A percentile compares a stretch with the other conserved stretches of the same genome.
phyloP scores from a whole-genome alignment of 2,797 vertebrate species.

The Hemibagrus guttatus region DNA sequence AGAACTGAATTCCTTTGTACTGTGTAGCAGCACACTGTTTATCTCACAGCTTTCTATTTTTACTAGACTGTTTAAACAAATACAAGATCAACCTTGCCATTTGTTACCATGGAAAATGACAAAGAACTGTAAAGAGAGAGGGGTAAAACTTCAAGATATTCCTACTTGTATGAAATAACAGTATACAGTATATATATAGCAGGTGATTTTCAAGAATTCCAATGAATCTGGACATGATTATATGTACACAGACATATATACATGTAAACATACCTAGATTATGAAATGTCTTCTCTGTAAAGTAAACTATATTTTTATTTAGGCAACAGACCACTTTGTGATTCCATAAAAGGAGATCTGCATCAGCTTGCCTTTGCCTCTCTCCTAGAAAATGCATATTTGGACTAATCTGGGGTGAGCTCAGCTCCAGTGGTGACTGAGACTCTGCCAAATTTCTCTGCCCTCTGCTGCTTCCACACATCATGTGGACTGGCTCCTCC shows the following conservation, averaged over 20 bases:
- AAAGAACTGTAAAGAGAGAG: conserved; percentile 1
- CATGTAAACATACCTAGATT: neutral
- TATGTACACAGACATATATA: too few relatives aligned
- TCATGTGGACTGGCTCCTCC: conserved; percentile 48
- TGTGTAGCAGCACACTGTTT: neutral
- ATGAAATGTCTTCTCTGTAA: neutral
- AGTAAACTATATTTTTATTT: neutral
- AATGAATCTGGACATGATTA: neutral
- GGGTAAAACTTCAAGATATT: neutral
- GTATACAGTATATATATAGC: neutral
- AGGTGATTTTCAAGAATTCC: neutral
- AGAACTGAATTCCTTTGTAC: conserved; percentile 2
- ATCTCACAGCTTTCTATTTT: conserved; percentile 5
- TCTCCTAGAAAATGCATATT: conserved; percentile 20
- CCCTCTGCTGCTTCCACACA: conserved; percentile 19
- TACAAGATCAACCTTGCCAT: neutral
- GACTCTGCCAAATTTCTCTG: conserved; percentile 48
- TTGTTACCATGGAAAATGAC: conserved; percentile 24
- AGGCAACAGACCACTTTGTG: neutral
- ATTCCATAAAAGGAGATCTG: conserved; percentile 17
- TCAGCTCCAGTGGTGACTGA: conserved; percentile 44
- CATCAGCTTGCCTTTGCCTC: conserved; percentile 29
- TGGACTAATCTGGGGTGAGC: conserved; percentile 38
- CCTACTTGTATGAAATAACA: neutral
- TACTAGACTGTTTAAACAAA: conserved; percentile 10